Evolutionary conservation across 2,113 vertebrate species (phyloP), one percentile per base, ranked within the genome.

Genomic region (Willisornis vidua): DNA sequence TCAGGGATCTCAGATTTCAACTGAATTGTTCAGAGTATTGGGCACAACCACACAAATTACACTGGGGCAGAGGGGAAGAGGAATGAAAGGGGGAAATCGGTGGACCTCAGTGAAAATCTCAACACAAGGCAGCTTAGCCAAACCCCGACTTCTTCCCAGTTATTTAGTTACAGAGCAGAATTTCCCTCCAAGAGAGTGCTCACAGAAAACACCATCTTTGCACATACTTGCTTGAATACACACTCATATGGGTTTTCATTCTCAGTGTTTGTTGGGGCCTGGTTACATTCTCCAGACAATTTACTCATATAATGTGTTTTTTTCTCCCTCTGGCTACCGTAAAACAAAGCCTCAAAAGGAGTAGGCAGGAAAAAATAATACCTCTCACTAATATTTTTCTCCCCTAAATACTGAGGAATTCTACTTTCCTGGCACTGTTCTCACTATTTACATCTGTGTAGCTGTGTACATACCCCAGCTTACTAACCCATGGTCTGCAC

Each of bases 221-320:
- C 14, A 6, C 73, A 41, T 73, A 90, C 85, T 93, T 97, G 96
- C 92, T 91, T 90, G 94, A 95, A 92, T 86, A 95, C 94, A 92
- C 93, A 92, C 52, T 82, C 6, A 0, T 89, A 75, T n/a, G 88
- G 80, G 75, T 92, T 96, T 95, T 95, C 92, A 94, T 94, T 93
- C 92, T 84, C 52, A 78, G 83, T 81, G 86, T 95, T 96, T 96
- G 90, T 88, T 87, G 70, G 86, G 94, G 88, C 90, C 84, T 94
- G 86, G 90, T 92, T 96, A 95, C 86, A 91, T 96, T 95, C 96
- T 96, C 93, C 94, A 96, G 93, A 87, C 96, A 95, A 95, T 94
- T 96, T 97, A 96, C 93, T 95, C 92, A 75, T 66, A 90, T 95
- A 96, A 96, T 95, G 77, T 88, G 22, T 18, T 67, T 95, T 94